Percentiles rank a stretch among this genome's conserved stretches.
Conservation (phyloP, 1,140 invertebrate species). For the Paralvinella palmiformis region DNA sequence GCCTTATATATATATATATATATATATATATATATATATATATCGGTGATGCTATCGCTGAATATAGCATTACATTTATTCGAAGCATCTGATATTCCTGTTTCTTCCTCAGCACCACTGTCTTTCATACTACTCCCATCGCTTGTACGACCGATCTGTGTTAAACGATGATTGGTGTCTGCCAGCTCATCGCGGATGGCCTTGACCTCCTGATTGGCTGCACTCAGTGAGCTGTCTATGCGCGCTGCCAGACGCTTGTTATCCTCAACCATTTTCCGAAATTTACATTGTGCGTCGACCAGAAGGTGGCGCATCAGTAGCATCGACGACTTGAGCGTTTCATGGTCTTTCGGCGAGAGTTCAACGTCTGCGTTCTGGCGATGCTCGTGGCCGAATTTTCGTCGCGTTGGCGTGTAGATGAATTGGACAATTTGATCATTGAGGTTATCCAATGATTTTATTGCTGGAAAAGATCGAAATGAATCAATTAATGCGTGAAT, state of each 20-base stretch:
- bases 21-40: too few relatives aligned
- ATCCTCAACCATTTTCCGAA: slow-evolving; percentile 66
- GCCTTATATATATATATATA: too few relatives aligned
- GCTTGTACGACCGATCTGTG: slow-evolving; percentile 26
- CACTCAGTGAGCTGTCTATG: slow-evolving; percentile 60
- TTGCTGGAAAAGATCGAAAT: slow-evolving; percentile 40
- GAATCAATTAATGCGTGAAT: neutral
- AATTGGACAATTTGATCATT: slow-evolving; percentile 53
- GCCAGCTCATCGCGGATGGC: slow-evolving; percentile 55
- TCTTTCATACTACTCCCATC: neutral
- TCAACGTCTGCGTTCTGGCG: slow-evolving; percentile 29
- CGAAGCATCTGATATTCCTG: too few relatives aligned
- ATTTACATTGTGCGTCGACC: slow-evolving; percentile 56
- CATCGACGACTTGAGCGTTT: slow-evolving; percentile 48
- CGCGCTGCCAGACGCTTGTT: slow-evolving; percentile 60
- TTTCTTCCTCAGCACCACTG: too few relatives aligned
- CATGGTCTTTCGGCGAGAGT: slow-evolving; percentile 32
- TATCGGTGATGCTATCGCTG: too few relatives aligned
- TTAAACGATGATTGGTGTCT: slow-evolving; percentile 52
- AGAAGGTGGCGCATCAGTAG: slow-evolving; percentile 50
- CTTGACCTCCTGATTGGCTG: slow-evolving; percentile 58
- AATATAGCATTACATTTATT: too few relatives aligned
- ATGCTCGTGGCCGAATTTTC: slow-evolving; percentile 24
- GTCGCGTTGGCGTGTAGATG: slow-evolving; percentile 35
- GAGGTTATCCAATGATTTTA: slow-evolving; percentile 50